Evolutionary conservation across 2,797 vertebrate genomes (phyloP).

Genomic region (Microcaecilia unicolor): DNA sequence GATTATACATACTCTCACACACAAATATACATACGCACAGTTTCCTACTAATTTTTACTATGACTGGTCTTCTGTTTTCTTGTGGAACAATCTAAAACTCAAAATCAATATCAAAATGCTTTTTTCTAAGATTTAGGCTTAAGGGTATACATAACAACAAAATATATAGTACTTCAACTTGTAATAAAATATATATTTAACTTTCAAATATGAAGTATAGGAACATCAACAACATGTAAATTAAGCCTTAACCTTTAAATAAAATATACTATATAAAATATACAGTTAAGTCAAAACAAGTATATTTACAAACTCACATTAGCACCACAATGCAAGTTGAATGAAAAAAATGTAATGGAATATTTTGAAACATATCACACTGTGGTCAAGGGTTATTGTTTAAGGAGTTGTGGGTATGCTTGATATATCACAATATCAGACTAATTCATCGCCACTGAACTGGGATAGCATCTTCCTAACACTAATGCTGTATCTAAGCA

Average conservation of each 20-base stretch:
- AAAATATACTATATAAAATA: conserved; percentile 43
- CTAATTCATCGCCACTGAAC: too few relatives aligned
- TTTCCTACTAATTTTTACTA: conserved; percentile 7
- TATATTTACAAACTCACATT: conserved; percentile 5
- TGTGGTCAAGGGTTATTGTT: background rate
- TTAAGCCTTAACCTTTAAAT: conserved; percentile 58
- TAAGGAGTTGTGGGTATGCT: too few relatives aligned
- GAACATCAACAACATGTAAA: conserved; percentile 47
- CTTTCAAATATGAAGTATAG: conserved; percentile 49
- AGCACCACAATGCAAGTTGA: conserved; percentile 7
- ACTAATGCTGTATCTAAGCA: too few relatives aligned
- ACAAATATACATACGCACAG: background rate
- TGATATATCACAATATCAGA: background rate
- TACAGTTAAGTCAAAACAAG: conserved; percentile 18
- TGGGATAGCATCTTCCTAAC: too few relatives aligned
- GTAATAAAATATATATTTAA: conserved; percentile 56
- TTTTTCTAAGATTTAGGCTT: conserved; percentile 20
- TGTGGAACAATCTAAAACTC: background rate
- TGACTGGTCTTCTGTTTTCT: conserved; percentile 8
- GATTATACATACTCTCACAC: background rate
- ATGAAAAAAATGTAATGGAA: conserved; percentile 1
- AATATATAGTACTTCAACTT: conserved; percentile 28
- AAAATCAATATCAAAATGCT: conserved; percentile 10
- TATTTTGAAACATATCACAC: background rate
- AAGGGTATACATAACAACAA: conserved; percentile 33